Percentiles rank a stretch among this genome's conserved stretches.
Evolutionary conservation across 2,113 vertebrate species (phyloP).

Genomic region (Pituophis catenifer): DNA sequence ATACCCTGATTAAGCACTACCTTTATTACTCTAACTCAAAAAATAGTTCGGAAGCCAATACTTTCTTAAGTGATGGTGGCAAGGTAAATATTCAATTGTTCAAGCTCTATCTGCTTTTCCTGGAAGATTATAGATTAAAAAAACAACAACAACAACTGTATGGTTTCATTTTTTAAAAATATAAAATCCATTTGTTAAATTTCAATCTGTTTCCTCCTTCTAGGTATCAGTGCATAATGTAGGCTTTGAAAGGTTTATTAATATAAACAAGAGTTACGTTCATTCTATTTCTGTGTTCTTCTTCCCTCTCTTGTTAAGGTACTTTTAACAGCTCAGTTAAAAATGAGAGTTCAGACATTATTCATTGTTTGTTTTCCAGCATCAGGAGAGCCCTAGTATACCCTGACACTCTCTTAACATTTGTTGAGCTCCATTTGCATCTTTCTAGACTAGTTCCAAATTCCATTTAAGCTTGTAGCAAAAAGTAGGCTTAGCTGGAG

Average conservation of each 20-base stretch:
- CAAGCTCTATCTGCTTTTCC: not conserved
- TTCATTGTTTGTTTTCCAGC: not conserved
- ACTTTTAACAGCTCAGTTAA: not conserved
- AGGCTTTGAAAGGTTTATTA: not conserved
- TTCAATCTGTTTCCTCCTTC: not conserved
- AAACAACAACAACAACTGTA: not conserved
- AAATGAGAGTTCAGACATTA: not conserved
- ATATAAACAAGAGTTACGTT: not conserved
- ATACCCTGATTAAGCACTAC: not conserved
- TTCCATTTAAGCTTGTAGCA: not conserved
- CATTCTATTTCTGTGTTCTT: not conserved
- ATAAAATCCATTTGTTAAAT: not conserved
- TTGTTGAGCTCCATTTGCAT: not conserved
- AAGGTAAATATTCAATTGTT: not conserved
- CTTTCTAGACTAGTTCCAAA: not conserved
- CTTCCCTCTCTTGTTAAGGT: not conserved
- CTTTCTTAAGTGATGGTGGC: not conserved
- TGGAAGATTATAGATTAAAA: not conserved
- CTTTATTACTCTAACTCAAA: not conserved
- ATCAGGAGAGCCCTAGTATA: not conserved
- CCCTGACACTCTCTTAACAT: not conserved
- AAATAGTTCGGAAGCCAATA: not conserved
- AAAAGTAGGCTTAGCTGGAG: not conserved
- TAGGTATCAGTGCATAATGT: not conserved
- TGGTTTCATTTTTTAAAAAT: not conserved